Evolutionary conservation across 2,888 invertebrate genomes (phyloP).

Genomic region (Platypus cylindrus): DNA sequence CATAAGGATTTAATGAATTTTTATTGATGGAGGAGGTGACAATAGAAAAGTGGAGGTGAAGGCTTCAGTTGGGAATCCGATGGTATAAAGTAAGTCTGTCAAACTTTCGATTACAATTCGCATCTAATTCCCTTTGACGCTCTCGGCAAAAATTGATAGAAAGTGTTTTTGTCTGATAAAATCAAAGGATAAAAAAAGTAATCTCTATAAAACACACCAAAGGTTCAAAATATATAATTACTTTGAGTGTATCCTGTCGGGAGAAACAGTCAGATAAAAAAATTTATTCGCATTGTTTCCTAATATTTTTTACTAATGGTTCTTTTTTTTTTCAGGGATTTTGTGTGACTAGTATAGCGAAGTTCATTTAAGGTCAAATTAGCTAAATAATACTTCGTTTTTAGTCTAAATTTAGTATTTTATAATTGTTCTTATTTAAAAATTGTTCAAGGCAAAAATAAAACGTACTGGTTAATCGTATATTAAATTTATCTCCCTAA

Average conservation of each 20-base stretch:
- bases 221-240: slow-evolving; percentile 49
- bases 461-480: slow-evolving; percentile 1
- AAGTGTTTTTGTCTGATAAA: slow-evolving; percentile 22
- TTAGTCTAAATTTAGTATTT: too few relatives aligned
- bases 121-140: slow-evolving; percentile 18
- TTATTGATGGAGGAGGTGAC: too few relatives aligned
- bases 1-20: too few relatives aligned
- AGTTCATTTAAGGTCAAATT: slow-evolving; percentile 2
- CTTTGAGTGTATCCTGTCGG: slow-evolving; percentile 42
- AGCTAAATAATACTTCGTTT: too few relatives aligned
- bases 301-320: slow-evolving; percentile 2
- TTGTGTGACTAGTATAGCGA: slow-evolving; percentile 1
- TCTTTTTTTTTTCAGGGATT: slow-evolving; percentile 2
- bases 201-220: slow-evolving; percentile 26
- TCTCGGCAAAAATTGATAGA: slow-evolving; percentile 18
- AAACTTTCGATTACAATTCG: too few relatives aligned
- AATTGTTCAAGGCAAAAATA: too few relatives aligned
- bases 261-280: slow-evolving; percentile 8
- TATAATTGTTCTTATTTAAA: too few relatives aligned
- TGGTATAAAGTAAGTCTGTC: too few relatives aligned
- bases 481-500: too few relatives aligned
- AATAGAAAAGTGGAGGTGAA: too few relatives aligned
- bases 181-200: slow-evolving; percentile 18
- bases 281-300: neutral
- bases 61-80: too few relatives aligned